Conservation (phyloP, 2,797 vertebrate genomes). For the Premnoplex brunnescens region DNA sequence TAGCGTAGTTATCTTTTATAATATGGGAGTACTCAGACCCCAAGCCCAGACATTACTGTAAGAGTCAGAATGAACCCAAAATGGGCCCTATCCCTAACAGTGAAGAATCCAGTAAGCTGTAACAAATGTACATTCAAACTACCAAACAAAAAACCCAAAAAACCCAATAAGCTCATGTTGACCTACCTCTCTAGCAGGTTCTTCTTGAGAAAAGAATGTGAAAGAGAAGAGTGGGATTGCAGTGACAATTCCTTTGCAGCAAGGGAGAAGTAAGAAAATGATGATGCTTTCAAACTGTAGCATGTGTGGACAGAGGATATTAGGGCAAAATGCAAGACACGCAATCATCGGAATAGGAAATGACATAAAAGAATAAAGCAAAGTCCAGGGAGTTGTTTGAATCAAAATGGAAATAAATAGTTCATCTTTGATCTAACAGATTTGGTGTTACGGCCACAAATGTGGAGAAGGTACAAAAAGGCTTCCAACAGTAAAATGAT, state of each 20-base stretch:
- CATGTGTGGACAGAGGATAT: neutral
- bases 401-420: neutral
- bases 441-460: neutral
- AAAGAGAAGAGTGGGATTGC: neutral
- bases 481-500: neutral
- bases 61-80: neutral
- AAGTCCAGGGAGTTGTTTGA: neutral
- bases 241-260: neutral
- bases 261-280: neutral
- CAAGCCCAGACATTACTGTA: neutral
- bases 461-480: neutral
- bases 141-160: neutral
- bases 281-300: neutral
- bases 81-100: neutral
- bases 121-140: neutral
- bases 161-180: fast-evolving
- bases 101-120: neutral
- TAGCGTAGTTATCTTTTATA: neutral
- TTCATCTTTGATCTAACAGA: neutral
- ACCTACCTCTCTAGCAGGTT: neutral
- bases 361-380: neutral
- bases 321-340: neutral
- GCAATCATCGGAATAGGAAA: neutral
- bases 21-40: neutral
- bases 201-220: neutral